Percentiles rank a stretch among this genome's conserved stretches.
Conservation (phyloP, 2,797 vertebrate genomes). For the Margarornis squamiger region DNA sequence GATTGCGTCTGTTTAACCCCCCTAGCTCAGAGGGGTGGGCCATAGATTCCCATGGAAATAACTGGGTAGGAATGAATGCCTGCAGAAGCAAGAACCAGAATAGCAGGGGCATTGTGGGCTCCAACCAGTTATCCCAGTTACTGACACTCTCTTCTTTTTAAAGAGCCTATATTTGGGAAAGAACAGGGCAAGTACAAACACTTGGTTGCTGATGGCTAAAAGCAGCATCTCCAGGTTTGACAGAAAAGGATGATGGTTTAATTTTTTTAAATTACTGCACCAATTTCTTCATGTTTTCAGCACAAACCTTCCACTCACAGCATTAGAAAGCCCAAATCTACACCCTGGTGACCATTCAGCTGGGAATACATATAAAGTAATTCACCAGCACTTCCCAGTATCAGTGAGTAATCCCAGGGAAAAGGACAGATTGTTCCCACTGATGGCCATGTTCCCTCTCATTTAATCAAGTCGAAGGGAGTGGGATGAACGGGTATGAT, state of each 20-base stretch:
- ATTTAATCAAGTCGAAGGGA: neutral
- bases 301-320: neutral
- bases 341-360: neutral
- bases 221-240: neutral
- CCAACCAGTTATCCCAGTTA: conserved; percentile 21
- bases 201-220: neutral
- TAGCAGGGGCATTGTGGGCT: neutral
- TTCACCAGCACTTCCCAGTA: neutral
- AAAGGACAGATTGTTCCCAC: neutral
- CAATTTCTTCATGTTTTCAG: neutral
- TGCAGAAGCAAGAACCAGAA: conserved; percentile 38
- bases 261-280: neutral
- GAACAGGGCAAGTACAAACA: neutral
- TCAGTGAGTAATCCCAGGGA: neutral
- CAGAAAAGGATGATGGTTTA: neutral
- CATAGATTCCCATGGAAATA: conserved; percentile 28
- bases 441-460: neutral
- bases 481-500: neutral
- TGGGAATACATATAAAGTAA: neutral
- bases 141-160: neutral
- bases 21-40: neutral
- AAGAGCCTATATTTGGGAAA: neutral
- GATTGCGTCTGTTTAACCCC: neutral
- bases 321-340: neutral
- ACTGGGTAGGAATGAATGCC: neutral